phyloP scores from a whole-genome alignment of 2,888 invertebrate genomes.

The Papilio elwesi region DNA sequence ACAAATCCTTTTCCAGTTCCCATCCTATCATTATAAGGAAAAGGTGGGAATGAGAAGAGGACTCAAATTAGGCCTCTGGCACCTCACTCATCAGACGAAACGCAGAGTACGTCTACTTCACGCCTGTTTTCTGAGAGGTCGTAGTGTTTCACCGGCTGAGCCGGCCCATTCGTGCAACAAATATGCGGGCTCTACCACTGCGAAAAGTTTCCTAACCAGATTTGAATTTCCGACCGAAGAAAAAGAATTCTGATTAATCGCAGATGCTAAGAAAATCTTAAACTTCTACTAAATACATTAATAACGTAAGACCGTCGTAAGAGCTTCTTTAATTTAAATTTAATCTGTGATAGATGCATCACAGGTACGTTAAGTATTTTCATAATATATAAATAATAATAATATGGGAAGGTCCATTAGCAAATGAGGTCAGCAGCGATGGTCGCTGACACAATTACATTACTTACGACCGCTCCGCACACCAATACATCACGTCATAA shows the following conservation, averaged over 20 bases:
- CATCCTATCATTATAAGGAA: too few species aligned
- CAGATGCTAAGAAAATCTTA: not conserved
- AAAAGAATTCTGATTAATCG: too few species aligned
- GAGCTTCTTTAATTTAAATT: not conserved
- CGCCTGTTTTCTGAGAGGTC: too few species aligned
- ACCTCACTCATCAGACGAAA: too few species aligned
- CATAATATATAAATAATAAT: conserved; percentile 13
- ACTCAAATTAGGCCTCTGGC: too few species aligned
- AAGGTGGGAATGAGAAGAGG: too few species aligned
- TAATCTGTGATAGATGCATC: not conserved
- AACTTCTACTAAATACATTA: not conserved
- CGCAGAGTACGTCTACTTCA: too few species aligned
- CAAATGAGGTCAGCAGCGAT: conserved; percentile 24
- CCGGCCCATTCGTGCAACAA: too few species aligned
- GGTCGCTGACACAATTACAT: conserved; percentile 29
- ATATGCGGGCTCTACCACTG: too few species aligned
- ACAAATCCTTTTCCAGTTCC: too few species aligned
- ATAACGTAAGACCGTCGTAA: not conserved
- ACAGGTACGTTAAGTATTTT: not conserved
- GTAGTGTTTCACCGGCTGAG: too few species aligned
- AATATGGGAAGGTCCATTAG: conserved; percentile 15
- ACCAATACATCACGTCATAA: not conserved
- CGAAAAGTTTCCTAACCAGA: too few species aligned
- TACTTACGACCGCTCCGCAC: not conserved
- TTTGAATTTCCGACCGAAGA: not conserved